A percentile compares a stretch with the other conserved stretches of the same genome.
phyloP scores from a whole-genome alignment of 2,888 invertebrate genomes.

The Drosophila hamatofila region DNA sequence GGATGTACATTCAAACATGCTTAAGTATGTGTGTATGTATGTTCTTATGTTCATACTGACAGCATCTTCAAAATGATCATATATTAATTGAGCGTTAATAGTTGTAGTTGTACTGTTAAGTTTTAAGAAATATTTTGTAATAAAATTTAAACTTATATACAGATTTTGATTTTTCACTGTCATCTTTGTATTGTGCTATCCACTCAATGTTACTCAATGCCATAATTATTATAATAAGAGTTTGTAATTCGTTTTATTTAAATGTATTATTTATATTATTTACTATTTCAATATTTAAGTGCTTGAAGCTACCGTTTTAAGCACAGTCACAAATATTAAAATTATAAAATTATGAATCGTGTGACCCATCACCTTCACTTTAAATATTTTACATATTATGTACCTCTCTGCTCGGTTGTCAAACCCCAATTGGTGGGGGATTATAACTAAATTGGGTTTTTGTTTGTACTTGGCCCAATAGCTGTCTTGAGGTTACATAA shows the following conservation, averaged over 20 bases:
- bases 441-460: not conserved
- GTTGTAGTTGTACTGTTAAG: constrained; percentile 76
- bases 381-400: not conserved
- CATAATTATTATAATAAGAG: constrained; percentile 39
- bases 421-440: too few species aligned
- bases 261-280: constrained; percentile 40
- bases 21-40: constrained; percentile 9
- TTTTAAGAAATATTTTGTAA: constrained; percentile 77
- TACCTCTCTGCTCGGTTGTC: not conserved
- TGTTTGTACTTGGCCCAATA: too few species aligned
- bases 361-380: not conserved
- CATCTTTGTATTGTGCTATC: constrained; percentile 17
- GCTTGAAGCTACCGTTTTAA: constrained; percentile 6
- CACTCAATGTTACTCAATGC: constrained; percentile 26
- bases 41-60: constrained; percentile 22
- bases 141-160: constrained; percentile 76
- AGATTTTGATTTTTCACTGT: constrained; percentile 45
- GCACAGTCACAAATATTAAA: constrained; percentile 39
- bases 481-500: too few species aligned
- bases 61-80: constrained; percentile 66
- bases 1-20: constrained; percentile 3
- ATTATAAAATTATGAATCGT: constrained; percentile 18
- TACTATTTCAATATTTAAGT: constrained; percentile 18
- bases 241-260: constrained; percentile 26
- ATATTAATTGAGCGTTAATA: constrained; percentile 67